Conservation (phyloP, 2,113 vertebrate genomes). For the Machaerirhynchus nigripectus region DNA sequence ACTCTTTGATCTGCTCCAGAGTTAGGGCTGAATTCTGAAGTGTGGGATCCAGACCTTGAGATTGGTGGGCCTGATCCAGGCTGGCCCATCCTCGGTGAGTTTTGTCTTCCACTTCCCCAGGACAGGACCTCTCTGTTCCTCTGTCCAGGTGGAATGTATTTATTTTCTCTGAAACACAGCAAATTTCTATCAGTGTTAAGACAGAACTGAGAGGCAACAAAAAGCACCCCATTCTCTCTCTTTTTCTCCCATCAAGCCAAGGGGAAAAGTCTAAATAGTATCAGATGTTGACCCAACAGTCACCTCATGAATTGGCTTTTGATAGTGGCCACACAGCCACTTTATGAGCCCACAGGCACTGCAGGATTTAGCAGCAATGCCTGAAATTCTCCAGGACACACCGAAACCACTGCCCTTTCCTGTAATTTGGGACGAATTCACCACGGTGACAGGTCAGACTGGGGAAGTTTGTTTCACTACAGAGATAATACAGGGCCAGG, state of each 20-base stretch:
- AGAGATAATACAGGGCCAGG: constrained; percentile 13
- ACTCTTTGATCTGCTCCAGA: constrained; percentile 93
- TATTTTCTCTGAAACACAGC: constrained; percentile 87
- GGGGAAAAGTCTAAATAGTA: background rate
- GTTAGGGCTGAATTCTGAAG: constrained; percentile 88
- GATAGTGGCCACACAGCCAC: background rate
- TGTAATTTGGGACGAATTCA: background rate
- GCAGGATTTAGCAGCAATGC: background rate
- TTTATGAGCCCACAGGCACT: background rate
- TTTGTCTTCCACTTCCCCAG: constrained; percentile 92
- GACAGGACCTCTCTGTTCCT: constrained; percentile 92
- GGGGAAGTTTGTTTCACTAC: background rate
- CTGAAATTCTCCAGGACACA: background rate
- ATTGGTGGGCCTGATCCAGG: constrained; percentile 82
- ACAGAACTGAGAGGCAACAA: background rate
- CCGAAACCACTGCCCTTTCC: background rate
- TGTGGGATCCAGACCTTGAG: constrained; percentile 85
- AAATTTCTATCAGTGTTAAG: background rate
- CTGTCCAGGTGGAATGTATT: constrained; percentile 96
- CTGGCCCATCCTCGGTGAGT: constrained; percentile 88
- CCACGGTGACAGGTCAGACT: background rate
- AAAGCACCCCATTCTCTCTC: background rate
- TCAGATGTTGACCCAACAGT: constrained; percentile 10
- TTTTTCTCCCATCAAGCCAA: background rate
- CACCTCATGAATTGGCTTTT: constrained; percentile 36